These are phyloP conservation scores for Gymnothorax javanicus DNA, from an alignment of 2,797 vertebrate species.

Conservation along the genomic window DNA sequence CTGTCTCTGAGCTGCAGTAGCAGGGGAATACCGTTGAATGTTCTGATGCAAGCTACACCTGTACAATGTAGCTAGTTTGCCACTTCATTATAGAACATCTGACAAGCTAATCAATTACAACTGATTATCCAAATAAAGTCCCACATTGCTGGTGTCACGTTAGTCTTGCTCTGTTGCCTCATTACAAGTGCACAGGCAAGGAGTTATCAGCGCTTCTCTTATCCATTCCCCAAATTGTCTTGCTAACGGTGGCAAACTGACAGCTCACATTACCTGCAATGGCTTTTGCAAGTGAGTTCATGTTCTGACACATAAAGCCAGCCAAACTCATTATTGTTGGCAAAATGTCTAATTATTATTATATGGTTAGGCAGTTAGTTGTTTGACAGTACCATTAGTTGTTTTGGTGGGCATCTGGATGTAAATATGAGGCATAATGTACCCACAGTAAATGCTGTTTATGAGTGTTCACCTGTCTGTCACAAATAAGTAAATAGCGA, in stretches of 20 bases:
- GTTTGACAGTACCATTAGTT: not conserved
- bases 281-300: not conserved
- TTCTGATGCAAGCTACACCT: not conserved
- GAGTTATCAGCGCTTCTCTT: not conserved
- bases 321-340: not conserved
- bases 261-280: not conserved
- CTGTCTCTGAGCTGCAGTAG: not conserved
- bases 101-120: not conserved
- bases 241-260: not conserved
- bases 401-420: not conserved
- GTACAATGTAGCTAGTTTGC: not conserved
- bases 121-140: not conserved
- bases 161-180: not conserved
- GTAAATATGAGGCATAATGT: not conserved
- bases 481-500: not conserved
- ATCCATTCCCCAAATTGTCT: constrained; percentile 2
- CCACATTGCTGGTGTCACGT: not conserved
- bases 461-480: not conserved
- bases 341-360: not conserved
- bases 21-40: not conserved
- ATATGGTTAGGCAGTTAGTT: not conserved
- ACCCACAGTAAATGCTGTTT: not conserved
- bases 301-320: not conserved
- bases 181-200: not conserved
- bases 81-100: not conserved